These are phyloP conservation scores for Xenus cinereus DNA, from an alignment of 2,113 vertebrate species.

Conservation along the genomic window DNA sequence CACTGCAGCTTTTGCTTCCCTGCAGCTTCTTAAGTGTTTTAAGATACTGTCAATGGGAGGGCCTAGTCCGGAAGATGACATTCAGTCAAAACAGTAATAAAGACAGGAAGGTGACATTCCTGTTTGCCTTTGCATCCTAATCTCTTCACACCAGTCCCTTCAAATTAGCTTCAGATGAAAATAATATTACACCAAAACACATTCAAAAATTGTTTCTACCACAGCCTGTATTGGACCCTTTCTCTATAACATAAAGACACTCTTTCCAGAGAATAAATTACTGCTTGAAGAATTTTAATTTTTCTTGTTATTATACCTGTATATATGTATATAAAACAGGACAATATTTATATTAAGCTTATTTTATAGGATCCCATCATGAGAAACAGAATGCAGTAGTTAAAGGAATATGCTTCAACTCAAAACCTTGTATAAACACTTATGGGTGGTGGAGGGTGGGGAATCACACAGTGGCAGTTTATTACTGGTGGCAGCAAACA, in stretches of 20 bases:
- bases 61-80: neutral
- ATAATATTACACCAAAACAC: neutral
- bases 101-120: neutral
- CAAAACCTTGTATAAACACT: neutral
- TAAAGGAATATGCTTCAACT: neutral
- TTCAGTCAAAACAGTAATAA: neutral
- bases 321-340: neutral
- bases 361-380: neutral
- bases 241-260: neutral
- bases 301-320: neutral
- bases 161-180: neutral
- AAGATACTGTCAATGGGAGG: neutral
- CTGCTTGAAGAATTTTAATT: neutral
- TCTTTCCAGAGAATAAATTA: neutral
- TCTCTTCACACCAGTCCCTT: neutral
- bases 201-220: neutral
- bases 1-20: neutral
- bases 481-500: neutral
- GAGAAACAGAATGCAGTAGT: neutral
- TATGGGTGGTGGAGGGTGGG: fast-evolving
- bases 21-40: neutral
- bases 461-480: neutral
- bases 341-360: neutral
- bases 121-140: neutral
- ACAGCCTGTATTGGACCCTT: neutral